Conservation (phyloP, 1,140 invertebrate species). For the Caenorhabditis briggsae region DNA sequence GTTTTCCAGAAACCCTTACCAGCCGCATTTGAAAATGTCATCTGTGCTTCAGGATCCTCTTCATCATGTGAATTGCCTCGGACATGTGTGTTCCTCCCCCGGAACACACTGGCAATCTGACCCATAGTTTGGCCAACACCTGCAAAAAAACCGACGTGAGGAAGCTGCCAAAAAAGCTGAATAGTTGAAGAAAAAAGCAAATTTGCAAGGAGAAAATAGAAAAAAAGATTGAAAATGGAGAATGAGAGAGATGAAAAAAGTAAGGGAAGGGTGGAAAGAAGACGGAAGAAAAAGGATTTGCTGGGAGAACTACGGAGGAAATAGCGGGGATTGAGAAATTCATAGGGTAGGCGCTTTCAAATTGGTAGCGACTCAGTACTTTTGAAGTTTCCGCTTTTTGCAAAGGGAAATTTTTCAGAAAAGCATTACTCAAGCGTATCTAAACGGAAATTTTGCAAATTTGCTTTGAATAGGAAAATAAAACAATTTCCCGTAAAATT, state of each 20-base stretch:
- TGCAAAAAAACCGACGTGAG: not conserved
- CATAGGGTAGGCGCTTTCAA: no score
- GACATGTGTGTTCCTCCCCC: constrained; percentile 25
- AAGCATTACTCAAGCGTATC: no score
- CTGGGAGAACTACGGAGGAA: no score
- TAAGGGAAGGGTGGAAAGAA: not conserved
- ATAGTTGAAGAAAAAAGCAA: not conserved
- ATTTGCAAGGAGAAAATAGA: not conserved
- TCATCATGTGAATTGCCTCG: constrained; percentile 24
- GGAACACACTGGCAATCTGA: constrained; percentile 55
- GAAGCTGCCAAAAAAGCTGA: not conserved
- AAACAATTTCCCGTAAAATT: no score
- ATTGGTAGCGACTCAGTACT: no score
- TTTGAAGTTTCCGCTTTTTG: no score
- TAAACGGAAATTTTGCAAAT: no score
- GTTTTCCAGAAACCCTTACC: not conserved
- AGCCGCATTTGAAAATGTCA: constrained; percentile 42
- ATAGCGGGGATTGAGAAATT: no score
- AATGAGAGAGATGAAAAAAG: not conserved
- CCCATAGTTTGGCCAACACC: constrained; percentile 54
- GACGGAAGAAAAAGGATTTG: no score
- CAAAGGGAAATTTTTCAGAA: no score
- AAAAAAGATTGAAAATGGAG: not conserved
- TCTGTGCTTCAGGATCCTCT: constrained; percentile 54
- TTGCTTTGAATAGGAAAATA: no score